A percentile compares a stretch with the other conserved stretches of the same genome.
Evolutionary conservation across 1,140 invertebrate genomes (phyloP).

Genomic region (Eurosta solidaginis): DNA sequence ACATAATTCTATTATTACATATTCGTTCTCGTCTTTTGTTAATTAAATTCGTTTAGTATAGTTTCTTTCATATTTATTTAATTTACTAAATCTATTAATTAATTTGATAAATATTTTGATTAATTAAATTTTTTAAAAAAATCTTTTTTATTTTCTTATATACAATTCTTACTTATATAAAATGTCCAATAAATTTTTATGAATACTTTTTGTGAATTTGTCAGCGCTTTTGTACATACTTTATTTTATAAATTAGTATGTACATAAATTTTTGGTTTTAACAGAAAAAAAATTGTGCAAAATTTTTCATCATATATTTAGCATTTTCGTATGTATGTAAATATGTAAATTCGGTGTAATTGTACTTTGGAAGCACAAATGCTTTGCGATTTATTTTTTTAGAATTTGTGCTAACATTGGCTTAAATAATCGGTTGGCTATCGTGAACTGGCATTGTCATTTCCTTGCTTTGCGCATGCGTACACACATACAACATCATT

Average conservation of each 20-base stretch:
- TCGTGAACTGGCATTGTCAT: not conserved
- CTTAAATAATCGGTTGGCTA: not conserved
- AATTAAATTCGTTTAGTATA: slow-evolving; percentile 6
- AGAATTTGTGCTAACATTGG: not conserved
- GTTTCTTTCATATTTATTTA: not conserved
- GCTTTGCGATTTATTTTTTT: no score
- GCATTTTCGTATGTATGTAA: not conserved
- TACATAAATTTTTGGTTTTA: not conserved
- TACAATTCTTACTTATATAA: not conserved
- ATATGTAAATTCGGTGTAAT: slow-evolving; percentile 22
- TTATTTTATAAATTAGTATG: not conserved
- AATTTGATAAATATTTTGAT: not conserved
- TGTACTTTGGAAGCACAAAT: slow-evolving; percentile 26
- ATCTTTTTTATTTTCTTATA: not conserved
- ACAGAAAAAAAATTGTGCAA: no score
- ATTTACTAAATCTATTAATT: not conserved
- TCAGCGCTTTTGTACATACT: no score
- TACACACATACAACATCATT: not conserved
- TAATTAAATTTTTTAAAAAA: not conserved
- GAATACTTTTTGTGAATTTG: not conserved
- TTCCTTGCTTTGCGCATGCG: not conserved
- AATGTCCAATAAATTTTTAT: not conserved
- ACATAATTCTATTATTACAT: not conserved
- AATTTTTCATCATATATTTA: not conserved
- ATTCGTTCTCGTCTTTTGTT: not conserved